Percentiles rank a stretch among this genome's conserved stretches.
phyloP scores from a whole-genome alignment of 53 echinoderm and acorn worm genomes.

The Hippasteria phrygiana region DNA sequence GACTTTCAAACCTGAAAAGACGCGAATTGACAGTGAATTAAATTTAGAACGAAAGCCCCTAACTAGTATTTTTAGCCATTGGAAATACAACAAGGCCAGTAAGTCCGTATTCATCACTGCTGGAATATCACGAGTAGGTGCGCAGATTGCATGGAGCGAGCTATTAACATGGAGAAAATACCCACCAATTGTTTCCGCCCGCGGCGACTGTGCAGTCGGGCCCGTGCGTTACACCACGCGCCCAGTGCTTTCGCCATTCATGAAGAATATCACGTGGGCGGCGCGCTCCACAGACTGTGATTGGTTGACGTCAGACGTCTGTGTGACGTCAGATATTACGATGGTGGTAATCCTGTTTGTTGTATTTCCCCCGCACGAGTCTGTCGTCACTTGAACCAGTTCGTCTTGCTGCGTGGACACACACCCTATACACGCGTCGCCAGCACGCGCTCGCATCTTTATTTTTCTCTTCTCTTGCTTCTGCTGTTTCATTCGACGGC shows the following conservation, averaged over 20 bases:
- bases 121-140: not conserved
- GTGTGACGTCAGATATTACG: slow-evolving; percentile 55
- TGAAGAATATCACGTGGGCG: slow-evolving; percentile 48
- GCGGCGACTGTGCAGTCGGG: not conserved
- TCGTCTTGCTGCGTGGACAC: slow-evolving; percentile 41
- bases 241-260: slow-evolving; percentile 9
- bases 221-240: not conserved
- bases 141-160: not conserved
- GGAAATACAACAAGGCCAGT: not conserved
- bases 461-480: not conserved
- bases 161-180: slow-evolving; percentile 50
- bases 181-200: slow-evolving; percentile 46
- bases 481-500: not conserved
- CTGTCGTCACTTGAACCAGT: slow-evolving; percentile 54
- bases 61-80: not conserved
- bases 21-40: not conserved
- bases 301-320: slow-evolving; percentile 62
- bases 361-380: slow-evolving; percentile 15
- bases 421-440: slow-evolving; percentile 15
- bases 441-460: slow-evolving; percentile 38
- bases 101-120: too few relatives aligned
- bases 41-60: not conserved
- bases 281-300: slow-evolving; percentile 37
- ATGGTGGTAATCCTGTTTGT: slow-evolving; percentile 53
- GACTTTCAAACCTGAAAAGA: not conserved